These are phyloP conservation scores for Australoheros scitulus DNA, from an alignment of 2,113 vertebrate species.

Conservation along the genomic window DNA sequence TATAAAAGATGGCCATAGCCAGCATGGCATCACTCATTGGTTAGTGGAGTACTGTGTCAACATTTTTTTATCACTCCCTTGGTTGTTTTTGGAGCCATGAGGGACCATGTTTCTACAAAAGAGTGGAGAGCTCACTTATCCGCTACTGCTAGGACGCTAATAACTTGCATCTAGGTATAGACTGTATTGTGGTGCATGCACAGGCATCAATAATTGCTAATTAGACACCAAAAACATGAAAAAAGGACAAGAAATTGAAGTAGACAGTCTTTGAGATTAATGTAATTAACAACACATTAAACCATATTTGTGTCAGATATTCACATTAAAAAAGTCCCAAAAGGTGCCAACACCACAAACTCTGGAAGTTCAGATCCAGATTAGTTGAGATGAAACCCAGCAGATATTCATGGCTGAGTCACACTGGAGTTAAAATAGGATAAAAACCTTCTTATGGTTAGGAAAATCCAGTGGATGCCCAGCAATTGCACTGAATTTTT, in stretches of 20 bases:
- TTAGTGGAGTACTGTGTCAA: not conserved
- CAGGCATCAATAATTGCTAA: not conserved
- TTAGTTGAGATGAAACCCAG: too few relatives aligned
- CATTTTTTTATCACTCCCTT: not conserved
- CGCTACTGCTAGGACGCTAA: not conserved
- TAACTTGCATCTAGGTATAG: not conserved
- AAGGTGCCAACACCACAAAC: not conserved
- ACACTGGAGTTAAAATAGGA: too few relatives aligned
- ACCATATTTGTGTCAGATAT: not conserved
- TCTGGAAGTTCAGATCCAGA: not conserved
- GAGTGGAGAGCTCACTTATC: not conserved
- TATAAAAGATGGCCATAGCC: not conserved
- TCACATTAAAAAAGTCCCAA: not conserved
- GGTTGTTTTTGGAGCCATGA: not conserved
- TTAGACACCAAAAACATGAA: not conserved
- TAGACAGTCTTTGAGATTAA: not conserved
- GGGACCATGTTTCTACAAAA: not conserved
- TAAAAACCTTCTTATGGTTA: too few relatives aligned
- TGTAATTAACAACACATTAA: not conserved
- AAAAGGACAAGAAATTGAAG: not conserved
- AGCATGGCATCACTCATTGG: not conserved
- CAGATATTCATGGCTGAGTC: too few relatives aligned
- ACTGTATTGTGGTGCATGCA: not conserved
- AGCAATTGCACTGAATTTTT: too few relatives aligned
- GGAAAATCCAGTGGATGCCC: too few relatives aligned